Conservation (phyloP, 2,888 invertebrate genomes). For the Macrosiphum euphorbiae region DNA sequence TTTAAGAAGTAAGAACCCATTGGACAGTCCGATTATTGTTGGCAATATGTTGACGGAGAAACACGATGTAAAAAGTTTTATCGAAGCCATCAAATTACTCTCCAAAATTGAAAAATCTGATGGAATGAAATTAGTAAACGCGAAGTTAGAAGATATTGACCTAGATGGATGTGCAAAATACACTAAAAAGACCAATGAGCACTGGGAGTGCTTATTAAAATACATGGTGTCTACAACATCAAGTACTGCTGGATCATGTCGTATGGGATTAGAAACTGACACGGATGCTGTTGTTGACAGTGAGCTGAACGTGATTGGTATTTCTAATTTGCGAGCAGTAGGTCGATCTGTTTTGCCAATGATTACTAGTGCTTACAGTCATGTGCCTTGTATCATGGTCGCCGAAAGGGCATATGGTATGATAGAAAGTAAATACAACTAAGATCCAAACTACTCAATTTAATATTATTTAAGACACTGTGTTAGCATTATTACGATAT, state of each 20-base stretch:
- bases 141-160: slow-evolving; percentile 40
- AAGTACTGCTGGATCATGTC: slow-evolving; percentile 66
- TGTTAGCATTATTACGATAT: neutral
- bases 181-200: slow-evolving; percentile 31
- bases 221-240: slow-evolving; percentile 66
- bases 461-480: slow-evolving; percentile 20
- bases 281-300: slow-evolving; percentile 66
- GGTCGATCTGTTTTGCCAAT: slow-evolving; percentile 63
- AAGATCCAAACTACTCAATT: neutral
- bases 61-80: slow-evolving; percentile 64
- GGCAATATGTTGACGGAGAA: slow-evolving; percentile 65
- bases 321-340: slow-evolving; percentile 53
- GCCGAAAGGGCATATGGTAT: slow-evolving; percentile 49
- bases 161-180: slow-evolving; percentile 53
- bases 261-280: slow-evolving; percentile 67
- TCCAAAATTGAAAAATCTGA: slow-evolving; percentile 39
- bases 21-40: slow-evolving; percentile 65
- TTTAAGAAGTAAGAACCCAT: slow-evolving; percentile 64
- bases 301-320: slow-evolving; percentile 65
- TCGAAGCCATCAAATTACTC: slow-evolving; percentile 53
- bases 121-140: slow-evolving; percentile 44
- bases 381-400: slow-evolving; percentile 45
- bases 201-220: slow-evolving; percentile 66
- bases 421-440: slow-evolving; percentile 46
- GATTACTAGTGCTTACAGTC: slow-evolving; percentile 62